A percentile compares a stretch with the other conserved stretches of the same genome.
Conservation (phyloP, 2,113 vertebrate genomes). For the Periophthalmodon schlosseri region DNA sequence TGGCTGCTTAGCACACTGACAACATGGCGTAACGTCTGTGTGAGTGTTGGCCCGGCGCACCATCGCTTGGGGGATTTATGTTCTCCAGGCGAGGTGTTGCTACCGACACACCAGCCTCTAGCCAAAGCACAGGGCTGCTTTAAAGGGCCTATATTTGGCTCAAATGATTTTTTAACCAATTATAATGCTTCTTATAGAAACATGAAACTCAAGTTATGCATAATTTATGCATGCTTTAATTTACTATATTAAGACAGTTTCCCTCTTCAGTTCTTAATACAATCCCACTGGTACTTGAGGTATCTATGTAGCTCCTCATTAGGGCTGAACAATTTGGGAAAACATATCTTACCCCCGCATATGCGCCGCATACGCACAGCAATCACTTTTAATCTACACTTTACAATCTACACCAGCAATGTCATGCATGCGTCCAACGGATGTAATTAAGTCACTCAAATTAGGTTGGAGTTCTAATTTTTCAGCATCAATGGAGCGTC, state of each 20-base stretch:
- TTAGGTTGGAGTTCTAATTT: too few relatives aligned
- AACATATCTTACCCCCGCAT: too few relatives aligned
- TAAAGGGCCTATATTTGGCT: not conserved
- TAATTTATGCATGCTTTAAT: not conserved
- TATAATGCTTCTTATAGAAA: not conserved
- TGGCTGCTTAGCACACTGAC: constrained; percentile 29
- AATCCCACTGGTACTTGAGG: too few relatives aligned
- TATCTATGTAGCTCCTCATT: too few relatives aligned
- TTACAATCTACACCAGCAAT: too few relatives aligned
- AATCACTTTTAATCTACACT: too few relatives aligned
- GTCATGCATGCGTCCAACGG: too few relatives aligned
- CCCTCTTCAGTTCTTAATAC: too few relatives aligned
- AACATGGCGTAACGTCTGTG: constrained; percentile 25
- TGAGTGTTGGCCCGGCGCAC: constrained; percentile 34
- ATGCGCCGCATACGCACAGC: too few relatives aligned
- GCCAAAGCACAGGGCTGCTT: not conserved
- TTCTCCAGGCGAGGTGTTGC: constrained; percentile 20
- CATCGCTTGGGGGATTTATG: constrained; percentile 33
- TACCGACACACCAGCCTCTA: constrained; percentile 12
- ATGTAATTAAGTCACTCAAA: too few relatives aligned
- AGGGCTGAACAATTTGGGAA: too few relatives aligned
- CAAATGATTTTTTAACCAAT: not conserved
- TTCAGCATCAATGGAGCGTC: too few relatives aligned
- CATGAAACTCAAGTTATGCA: not conserved
- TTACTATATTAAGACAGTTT: not conserved